Conservation (phyloP, 2,113 vertebrate genomes). For the Nothocercus nigrocapillus region DNA sequence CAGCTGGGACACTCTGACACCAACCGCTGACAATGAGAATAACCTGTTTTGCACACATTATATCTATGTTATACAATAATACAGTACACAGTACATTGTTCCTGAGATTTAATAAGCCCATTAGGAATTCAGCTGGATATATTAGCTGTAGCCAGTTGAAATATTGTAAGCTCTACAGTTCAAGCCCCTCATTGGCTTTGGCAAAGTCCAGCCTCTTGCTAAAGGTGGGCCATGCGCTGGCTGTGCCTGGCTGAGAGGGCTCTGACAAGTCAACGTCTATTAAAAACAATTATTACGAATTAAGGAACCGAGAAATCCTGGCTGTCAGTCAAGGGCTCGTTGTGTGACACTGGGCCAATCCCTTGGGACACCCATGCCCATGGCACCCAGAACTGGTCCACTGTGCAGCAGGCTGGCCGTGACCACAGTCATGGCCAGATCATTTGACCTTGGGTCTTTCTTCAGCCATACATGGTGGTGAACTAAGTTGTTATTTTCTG, state of each 20-base stretch:
- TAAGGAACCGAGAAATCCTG: neutral
- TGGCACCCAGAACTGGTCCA: rapidly evolving
- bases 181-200: neutral
- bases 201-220: neutral
- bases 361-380: neutral
- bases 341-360: neutral
- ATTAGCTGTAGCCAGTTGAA: neutral
- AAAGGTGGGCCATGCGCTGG: neutral
- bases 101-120: neutral
- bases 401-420: neutral
- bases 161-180: neutral
- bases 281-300: neutral
- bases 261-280: neutral
- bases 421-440: neutral
- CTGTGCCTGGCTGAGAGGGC: neutral
- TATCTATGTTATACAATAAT: neutral
- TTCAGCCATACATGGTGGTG: neutral
- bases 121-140: neutral
- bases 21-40: neutral
- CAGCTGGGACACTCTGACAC: neutral
- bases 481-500: neutral
- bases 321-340: rapidly evolving
- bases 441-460: neutral
- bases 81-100: neutral
- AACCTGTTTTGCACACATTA: neutral